These are phyloP conservation scores for Coecobrya sp. DNA, from an alignment of 2,888 invertebrate genomes.

Conservation along the genomic window DNA sequence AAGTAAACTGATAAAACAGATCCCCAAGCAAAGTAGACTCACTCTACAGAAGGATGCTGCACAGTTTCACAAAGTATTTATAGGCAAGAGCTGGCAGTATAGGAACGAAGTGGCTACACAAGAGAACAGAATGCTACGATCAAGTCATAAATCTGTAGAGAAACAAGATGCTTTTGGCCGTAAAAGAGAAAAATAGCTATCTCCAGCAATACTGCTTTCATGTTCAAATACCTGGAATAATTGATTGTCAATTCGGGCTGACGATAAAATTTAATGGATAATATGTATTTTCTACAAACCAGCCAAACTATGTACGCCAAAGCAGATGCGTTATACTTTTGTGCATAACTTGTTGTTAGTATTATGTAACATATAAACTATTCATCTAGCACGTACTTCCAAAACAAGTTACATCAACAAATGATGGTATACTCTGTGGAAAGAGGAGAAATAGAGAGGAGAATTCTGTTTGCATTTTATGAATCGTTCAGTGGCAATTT, in stretches of 20 bases:
- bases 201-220: slow-evolving; percentile 74
- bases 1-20: neutral
- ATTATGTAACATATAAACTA: neutral
- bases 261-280: slow-evolving; percentile 80
- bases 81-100: neutral
- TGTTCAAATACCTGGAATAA: slow-evolving; percentile 84
- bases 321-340: neutral
- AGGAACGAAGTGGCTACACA: neutral
- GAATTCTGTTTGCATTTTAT: slow-evolving; percentile 64
- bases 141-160: slow-evolving; percentile 76
- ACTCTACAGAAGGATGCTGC: neutral
- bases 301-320: neutral
- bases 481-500: slow-evolving; percentile 50
- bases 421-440: neutral
- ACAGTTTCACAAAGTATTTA: neutral
- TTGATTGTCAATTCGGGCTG: slow-evolving; percentile 82
- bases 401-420: neutral
- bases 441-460: neutral
- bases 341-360: neutral
- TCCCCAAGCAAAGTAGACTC: neutral
- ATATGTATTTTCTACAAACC: slow-evolving; percentile 51
- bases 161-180: slow-evolving; percentile 75
- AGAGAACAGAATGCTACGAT: slow-evolving; percentile 47
- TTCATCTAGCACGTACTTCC: neutral
- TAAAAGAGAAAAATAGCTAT: slow-evolving; percentile 78